Evolutionary conservation across 2,113 vertebrate genomes (phyloP).

Genomic region (Theropithecus gelada): DNA sequence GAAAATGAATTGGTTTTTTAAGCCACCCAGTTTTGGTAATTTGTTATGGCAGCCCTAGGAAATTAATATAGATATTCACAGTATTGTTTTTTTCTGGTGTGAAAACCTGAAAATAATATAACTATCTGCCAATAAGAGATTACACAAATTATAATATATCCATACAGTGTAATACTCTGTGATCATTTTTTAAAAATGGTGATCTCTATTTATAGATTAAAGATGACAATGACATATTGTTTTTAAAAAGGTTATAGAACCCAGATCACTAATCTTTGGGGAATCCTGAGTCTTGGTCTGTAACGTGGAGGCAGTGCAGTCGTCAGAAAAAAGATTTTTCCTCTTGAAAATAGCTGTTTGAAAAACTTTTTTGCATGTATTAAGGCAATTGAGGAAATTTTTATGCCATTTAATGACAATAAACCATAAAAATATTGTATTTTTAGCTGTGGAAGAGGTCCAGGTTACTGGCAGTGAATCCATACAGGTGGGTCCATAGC

Average conservation of each 20-base stretch:
- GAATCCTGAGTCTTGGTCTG: not conserved
- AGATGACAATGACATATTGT: not conserved
- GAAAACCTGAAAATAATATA: not conserved
- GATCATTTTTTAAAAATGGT: not conserved
- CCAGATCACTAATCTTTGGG: not conserved
- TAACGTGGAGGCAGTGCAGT: not conserved
- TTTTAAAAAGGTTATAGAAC: not conserved
- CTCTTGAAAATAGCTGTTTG: not conserved
- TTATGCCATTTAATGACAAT: not conserved
- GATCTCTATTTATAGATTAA: not conserved
- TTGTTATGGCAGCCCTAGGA: not conserved
- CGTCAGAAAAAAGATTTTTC: not conserved
- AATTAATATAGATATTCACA: not conserved
- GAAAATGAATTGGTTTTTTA: not conserved
- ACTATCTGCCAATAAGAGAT: not conserved
- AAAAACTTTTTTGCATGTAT: not conserved
- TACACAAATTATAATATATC: not conserved
- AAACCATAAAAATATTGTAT: not conserved
- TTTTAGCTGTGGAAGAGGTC: no score
- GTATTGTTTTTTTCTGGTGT: not conserved
- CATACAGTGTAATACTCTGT: not conserved
- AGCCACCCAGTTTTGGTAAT: not conserved
- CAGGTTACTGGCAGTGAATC: no score
- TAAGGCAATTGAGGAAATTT: not conserved
- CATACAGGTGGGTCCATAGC: no score